phyloP scores from a whole-genome alignment of 2,888 invertebrate genomes.

The Galerucella calmariensis region DNA sequence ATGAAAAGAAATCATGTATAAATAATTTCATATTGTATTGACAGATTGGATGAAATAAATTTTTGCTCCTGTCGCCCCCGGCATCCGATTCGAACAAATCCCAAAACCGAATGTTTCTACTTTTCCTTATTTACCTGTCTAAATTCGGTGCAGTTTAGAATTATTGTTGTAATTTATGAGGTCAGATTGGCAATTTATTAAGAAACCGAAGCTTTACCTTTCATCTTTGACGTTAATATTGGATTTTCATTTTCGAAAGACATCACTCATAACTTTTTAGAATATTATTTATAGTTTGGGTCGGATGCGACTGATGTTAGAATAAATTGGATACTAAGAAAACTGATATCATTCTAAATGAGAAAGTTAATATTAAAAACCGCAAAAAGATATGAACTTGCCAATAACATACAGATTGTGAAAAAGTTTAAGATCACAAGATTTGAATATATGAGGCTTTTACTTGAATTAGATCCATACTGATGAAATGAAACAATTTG shows the following conservation, averaged over 20 bases:
- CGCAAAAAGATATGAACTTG: background rate
- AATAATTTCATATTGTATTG: background rate
- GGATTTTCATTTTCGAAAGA: constrained; percentile 29
- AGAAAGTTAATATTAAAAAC: background rate
- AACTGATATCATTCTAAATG: background rate
- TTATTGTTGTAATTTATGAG: constrained; percentile 48
- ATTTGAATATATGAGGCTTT: no score
- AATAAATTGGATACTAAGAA: background rate
- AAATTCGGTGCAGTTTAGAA: constrained; percentile 44
- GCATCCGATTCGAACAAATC: constrained; percentile 12
- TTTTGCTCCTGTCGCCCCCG: constrained; percentile 9
- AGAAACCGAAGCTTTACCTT: constrained; percentile 36
- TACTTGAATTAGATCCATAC: no score
- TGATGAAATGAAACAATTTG: no score
- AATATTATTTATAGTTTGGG: constrained; percentile 25
- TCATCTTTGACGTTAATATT: constrained; percentile 39
- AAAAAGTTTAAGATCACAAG: no score
- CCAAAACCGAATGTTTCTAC: constrained; percentile 43
- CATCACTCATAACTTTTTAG: constrained; percentile 31
- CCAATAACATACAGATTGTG: no score
- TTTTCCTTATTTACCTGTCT: constrained; percentile 49
- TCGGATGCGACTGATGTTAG: background rate
- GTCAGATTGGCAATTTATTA: constrained; percentile 44
- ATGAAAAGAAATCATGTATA: no score
- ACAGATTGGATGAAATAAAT: no score